A percentile compares a stretch with the other conserved stretches of the same genome.
Evolutionary conservation across 2,113 vertebrate genomes (phyloP).

Genomic region (Daphoenositta chrysoptera): DNA sequence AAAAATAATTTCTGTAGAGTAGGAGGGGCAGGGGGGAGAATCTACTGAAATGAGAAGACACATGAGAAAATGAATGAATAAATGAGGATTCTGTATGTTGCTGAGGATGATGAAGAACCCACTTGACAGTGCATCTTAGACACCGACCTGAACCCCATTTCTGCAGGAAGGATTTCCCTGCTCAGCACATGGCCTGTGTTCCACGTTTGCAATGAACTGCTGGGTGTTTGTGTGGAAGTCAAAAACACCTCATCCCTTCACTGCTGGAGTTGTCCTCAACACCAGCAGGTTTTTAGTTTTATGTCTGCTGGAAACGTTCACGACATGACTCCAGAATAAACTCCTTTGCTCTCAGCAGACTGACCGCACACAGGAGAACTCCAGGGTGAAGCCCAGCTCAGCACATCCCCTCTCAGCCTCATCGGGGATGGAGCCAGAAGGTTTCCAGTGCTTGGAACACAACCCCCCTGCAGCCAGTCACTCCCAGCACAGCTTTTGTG

Average conservation of each 20-base stretch:
- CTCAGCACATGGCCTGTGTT: neutral
- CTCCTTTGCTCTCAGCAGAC: neutral
- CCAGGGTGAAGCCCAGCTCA: fast-evolving
- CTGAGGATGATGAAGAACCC: neutral
- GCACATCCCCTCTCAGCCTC: neutral
- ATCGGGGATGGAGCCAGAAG: too few relatives aligned
- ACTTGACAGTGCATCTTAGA: neutral
- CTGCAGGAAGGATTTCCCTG: neutral
- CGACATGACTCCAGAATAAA: neutral
- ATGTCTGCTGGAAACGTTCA: neutral
- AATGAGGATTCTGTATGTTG: neutral
- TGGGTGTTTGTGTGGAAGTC: neutral
- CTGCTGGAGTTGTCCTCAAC: neutral
- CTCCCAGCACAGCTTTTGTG: neutral
- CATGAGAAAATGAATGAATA: neutral
- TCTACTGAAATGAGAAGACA: neutral
- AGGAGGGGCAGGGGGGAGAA: neutral
- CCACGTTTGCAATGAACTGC: neutral
- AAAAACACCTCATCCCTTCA: neutral
- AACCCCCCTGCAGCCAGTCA: neutral
- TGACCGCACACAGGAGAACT: fast-evolving
- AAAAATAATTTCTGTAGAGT: neutral
- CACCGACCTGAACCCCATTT: neutral
- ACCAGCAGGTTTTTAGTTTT: neutral
- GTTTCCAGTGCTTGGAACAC: neutral